phyloP scores from a whole-genome alignment of 2,797 vertebrate genomes.

The Argyrosomus regius region DNA sequence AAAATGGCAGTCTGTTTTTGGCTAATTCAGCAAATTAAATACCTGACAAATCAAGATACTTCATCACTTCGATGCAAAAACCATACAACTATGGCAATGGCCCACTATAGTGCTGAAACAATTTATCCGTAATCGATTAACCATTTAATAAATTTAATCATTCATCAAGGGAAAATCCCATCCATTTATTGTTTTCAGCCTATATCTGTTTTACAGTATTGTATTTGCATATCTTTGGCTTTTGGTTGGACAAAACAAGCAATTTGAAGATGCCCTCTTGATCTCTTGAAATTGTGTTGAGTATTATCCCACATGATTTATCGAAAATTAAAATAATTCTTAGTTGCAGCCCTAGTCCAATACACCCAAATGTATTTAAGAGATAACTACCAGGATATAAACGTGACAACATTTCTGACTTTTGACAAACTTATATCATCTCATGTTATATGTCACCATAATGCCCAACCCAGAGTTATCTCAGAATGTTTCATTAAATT shows the following conservation, averaged over 20 bases:
- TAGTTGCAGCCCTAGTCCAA: not conserved
- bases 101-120: not conserved
- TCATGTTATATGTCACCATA: not conserved
- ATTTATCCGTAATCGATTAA: not conserved
- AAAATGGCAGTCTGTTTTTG: not conserved
- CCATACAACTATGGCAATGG: not conserved
- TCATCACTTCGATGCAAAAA: not conserved
- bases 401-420: not conserved
- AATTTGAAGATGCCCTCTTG: not conserved
- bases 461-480: not conserved
- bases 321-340: not conserved
- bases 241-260: not conserved
- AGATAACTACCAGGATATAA: not conserved
- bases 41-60: not conserved
- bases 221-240: not conserved
- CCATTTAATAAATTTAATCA: not conserved
- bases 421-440: not conserved
- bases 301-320: not conserved
- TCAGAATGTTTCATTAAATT: slow-evolving; percentile 3
- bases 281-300: not conserved
- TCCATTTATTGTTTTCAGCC: not conserved
- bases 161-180: not conserved
- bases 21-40: not conserved
- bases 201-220: not conserved
- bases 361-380: not conserved